Base-by-base conservation (phyloP, 92 coral and sea anemone genomes). In the Porites evermanni region DNA sequence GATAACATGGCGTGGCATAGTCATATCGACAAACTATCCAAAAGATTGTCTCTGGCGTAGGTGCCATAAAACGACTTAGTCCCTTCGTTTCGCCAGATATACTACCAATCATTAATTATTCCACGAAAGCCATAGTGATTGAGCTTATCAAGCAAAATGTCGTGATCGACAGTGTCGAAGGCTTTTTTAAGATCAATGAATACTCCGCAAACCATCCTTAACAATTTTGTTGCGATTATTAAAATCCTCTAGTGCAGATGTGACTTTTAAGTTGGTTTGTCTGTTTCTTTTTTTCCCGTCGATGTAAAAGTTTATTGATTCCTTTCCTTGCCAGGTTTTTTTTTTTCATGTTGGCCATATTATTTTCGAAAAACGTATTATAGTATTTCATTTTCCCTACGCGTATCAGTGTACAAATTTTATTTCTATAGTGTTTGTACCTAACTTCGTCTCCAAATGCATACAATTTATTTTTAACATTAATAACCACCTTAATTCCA, bases 311-410 rank as follows among this genome's bases (percentile, higher is more conserved):
- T 23, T 70, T 47, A 70, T 70, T 84, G 64, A 84, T 84, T 64
- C 88, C 82, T 74, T 44, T 64, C 88, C 82, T 74, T 44, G 54
- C 88, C 74, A 84, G 38, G 88, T 84, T 66, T 84, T 64, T 75
- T 2, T 29, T 84, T 84, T 84, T 84, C 1, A 84, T 74, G 67
- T 75, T 84, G 29, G 78, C 79, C 4, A 75, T 29, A 24, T 53
- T 84, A 75, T 60, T 12, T 17, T 52, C 75, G 75, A 76, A 84
- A 75, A 51, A 75, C 8, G 78, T 61, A 75, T 84, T 19, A 75
- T 84, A 75, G 0, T 86, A 86, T 20, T 59, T 78, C 64, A 23
- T 56, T 86, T 86, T 77, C 12, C 89, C 77, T 6, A 85, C 6
- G 16, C 78, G 78, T 74, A 74, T 0, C 78, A 74, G 23, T 74